Evolutionary conservation across 2,113 vertebrate species (phyloP).

Genomic region (Tragelaphus strepsiceros): DNA sequence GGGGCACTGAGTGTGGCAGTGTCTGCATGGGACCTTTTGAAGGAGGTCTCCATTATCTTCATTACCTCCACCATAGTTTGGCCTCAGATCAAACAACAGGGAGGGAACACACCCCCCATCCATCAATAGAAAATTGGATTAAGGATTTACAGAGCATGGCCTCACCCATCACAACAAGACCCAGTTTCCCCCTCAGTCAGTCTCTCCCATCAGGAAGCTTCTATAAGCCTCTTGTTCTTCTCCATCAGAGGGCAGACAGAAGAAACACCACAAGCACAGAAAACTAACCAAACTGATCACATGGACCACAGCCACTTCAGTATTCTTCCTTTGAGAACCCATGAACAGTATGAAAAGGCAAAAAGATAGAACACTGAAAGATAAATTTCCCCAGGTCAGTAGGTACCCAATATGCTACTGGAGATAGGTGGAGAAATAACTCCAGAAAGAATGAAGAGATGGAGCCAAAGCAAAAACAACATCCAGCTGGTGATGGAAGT

Average conservation of each 20-base stretch:
- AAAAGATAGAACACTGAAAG: not conserved
- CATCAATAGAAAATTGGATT: not conserved
- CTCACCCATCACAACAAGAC: not conserved
- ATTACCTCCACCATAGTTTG: not conserved
- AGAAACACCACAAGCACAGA: not conserved
- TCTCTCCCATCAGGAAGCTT: not conserved
- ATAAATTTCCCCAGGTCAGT: not conserved
- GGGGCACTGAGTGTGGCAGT: not conserved
- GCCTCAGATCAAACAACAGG: not conserved
- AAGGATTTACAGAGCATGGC: not conserved
- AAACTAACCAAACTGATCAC: not conserved
- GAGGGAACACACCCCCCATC: not conserved
- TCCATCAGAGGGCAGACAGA: not conserved
- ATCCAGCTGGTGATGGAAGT: not conserved
- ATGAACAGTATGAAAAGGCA: not conserved
- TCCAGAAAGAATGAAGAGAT: not conserved
- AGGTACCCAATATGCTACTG: not conserved
- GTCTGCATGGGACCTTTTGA: not conserved
- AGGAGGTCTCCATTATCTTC: not conserved
- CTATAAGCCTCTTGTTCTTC: not conserved
- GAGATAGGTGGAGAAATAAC: not conserved
- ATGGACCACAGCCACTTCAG: not conserved
- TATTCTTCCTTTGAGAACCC: not conserved
- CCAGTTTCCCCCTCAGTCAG: not conserved
- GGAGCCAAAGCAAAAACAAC: not conserved